These are phyloP conservation scores for Clarias gariepinus DNA, from an alignment of 2,113 vertebrate species.

Conservation along the genomic window DNA sequence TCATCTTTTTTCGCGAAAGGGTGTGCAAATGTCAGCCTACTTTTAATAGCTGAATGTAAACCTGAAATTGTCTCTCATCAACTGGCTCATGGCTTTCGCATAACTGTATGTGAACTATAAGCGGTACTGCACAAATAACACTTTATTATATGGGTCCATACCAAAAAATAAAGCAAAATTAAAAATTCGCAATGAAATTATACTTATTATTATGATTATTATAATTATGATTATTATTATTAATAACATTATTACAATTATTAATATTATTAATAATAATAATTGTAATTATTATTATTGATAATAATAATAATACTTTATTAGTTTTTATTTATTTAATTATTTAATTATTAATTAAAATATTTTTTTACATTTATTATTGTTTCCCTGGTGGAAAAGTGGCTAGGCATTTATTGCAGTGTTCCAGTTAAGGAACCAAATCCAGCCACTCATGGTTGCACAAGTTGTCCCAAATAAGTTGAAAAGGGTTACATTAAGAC, in stretches of 20 bases:
- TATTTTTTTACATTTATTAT: no score
- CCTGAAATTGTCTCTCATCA: slow-evolving; percentile 49
- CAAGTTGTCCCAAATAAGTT: no score
- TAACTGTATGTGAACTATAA: slow-evolving; percentile 7
- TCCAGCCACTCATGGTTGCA: no score
- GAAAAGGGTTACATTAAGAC: no score
- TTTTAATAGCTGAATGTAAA: slow-evolving; percentile 72
- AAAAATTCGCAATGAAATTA: background rate
- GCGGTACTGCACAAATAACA: background rate
- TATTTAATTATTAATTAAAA: no score
- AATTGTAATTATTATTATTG: no score
- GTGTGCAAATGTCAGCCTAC: slow-evolving; percentile 74
- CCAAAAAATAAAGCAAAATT: background rate
- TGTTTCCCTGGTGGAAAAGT: no score
- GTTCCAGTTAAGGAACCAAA: no score
- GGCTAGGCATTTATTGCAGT: no score
- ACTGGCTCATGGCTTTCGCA: background rate
- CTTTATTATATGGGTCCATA: slow-evolving; percentile 4
- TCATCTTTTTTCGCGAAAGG: slow-evolving; percentile 47
- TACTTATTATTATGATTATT: background rate
- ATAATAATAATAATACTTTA: no score
- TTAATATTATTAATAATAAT: background rate
- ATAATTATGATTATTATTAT: background rate
- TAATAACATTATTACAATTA: background rate
- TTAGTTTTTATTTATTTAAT: no score